Percentiles rank a stretch among this genome's conserved stretches.
These are phyloP conservation scores for Pammene fasciana DNA, from an alignment of 2,888 invertebrate species.

Conservation along the genomic window DNA sequence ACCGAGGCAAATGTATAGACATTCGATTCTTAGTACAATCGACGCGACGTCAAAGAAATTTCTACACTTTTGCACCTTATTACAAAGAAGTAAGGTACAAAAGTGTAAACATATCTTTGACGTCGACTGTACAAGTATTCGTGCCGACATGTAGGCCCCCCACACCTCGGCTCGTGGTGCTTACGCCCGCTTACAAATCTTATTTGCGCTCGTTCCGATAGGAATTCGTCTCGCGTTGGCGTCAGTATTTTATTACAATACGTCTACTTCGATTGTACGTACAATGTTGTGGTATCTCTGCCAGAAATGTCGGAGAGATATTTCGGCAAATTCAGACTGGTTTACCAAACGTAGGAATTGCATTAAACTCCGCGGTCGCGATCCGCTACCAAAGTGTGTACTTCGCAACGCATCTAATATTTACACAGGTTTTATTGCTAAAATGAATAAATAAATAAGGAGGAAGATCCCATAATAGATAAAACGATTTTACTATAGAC, in stretches of 20 bases:
- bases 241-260: constrained; percentile 63
- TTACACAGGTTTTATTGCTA: constrained; percentile 15
- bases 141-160: constrained; percentile 28
- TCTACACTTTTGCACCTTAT: too few species aligned
- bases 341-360: constrained; percentile 20
- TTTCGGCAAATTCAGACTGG: constrained; percentile 5
- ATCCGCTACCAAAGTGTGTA: not conserved
- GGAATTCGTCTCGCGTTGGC: constrained; percentile 63
- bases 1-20: constrained; percentile 4
- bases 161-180: constrained; percentile 48
- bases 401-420: constrained; percentile 17
- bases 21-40: constrained; percentile 53
- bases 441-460: constrained; percentile 5
- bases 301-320: constrained; percentile 25
- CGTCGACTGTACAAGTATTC: constrained; percentile 48
- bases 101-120: too few species aligned
- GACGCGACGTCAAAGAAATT: too few species aligned
- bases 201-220: constrained; percentile 65
- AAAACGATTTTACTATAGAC: constrained; percentile 36
- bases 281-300: constrained; percentile 28
- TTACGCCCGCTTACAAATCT: constrained; percentile 66
- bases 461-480: constrained; percentile 10
- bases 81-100: too few species aligned
- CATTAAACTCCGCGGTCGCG: constrained; percentile 6
- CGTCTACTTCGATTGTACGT: constrained; percentile 44